Percentiles rank a stretch among this genome's conserved stretches.
Evolutionary conservation across 2,888 invertebrate species (phyloP).

Genomic region (Sphaeridia pumilis): DNA sequence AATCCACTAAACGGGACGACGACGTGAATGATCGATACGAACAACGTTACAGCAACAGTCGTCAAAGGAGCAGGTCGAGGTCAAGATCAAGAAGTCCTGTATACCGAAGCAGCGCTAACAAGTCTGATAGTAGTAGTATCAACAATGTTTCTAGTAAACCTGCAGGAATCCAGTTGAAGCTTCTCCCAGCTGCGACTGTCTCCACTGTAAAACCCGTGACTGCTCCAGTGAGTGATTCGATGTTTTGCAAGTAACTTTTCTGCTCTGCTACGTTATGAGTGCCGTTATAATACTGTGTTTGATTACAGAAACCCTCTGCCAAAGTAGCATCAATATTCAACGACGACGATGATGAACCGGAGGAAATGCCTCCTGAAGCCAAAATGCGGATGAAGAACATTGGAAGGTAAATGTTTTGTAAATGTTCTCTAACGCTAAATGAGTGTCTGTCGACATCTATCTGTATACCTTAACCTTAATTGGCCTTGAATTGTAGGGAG

Average conservation of each 20-base stretch:
- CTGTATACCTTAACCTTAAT: not conserved
- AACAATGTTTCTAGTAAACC: slow-evolving; percentile 1
- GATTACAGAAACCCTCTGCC: slow-evolving; percentile 1
- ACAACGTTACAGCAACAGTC: not conserved
- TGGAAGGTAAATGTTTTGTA: slow-evolving; percentile 59
- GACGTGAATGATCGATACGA: too few relatives aligned
- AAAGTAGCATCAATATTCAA: slow-evolving; percentile 58
- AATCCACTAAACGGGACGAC: too few relatives aligned
- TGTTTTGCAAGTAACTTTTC: too few relatives aligned
- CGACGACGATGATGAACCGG: slow-evolving; percentile 62
- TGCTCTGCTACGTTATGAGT: too few relatives aligned
- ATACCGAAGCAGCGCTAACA: not conserved
- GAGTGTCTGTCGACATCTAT: not conserved
- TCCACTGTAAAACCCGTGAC: not conserved
- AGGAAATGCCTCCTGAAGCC: slow-evolving; percentile 87
- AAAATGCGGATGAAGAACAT: slow-evolving; percentile 89
- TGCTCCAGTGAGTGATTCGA: not conserved
- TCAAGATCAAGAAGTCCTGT: slow-evolving; percentile 2
- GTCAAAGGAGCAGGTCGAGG: slow-evolving; percentile 6
- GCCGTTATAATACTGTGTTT: too few relatives aligned
- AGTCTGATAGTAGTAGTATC: not conserved
- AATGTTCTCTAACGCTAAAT: not conserved
- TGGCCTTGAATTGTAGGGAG: slow-evolving; percentile 54
- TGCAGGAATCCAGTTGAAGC: slow-evolving; percentile 14
- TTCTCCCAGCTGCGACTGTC: not conserved